Base-by-base conservation (phyloP, 2,113 vertebrate genomes). In the Brachirus orientalis region DNA sequence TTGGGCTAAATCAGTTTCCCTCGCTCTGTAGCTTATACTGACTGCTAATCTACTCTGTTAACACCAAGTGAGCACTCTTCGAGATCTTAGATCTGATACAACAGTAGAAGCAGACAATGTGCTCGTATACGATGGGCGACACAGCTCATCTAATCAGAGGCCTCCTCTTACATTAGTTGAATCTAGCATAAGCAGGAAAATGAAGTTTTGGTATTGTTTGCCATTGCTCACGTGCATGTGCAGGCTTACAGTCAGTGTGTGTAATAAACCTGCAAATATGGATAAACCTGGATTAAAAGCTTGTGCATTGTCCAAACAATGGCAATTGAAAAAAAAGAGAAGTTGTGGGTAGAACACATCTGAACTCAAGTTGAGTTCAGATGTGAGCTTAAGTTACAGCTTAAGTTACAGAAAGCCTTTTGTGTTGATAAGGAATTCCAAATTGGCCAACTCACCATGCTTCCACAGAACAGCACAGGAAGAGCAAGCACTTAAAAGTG, bases 401-500 rank as follows among this genome's bases (percentile, higher is more conserved):
- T 55, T 17, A 55, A 38, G 8, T 28, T 28, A 28, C 20, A 22
- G 22, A 13, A n/a, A 52, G 50, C 50, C 50, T n/a, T 52, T 2
- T 52, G 7, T 16, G 16, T 22, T 28, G 3, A 12, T n/a, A 14
- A n/a, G 13, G 20, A 16, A 52, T 4, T 33, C 22, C 8, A 12
- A 52, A 52, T 52, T 35, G 22, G 22, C 50, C 50, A 20, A 13
- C 12, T 52, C 50, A 50, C n/a, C n/a, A n/a, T n/a, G n/a, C n/a
- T n/a, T n/a, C n/a, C n/a, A 3, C 50, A 14, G 22, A 28, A 33
- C 14, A 14, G 11, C 20, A 28, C 22, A n/a, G 16, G 19, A 50
- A 19, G 19, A 13, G 7, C 50, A 35, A 28, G 28, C 28, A 4
- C 6, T 28, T 28, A 28, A 28, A 28, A 28, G 28, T 28, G 28